These are phyloP conservation scores for Peromyscus eremicus DNA, from an alignment of 2,797 vertebrate genomes.

Conservation along the genomic window DNA sequence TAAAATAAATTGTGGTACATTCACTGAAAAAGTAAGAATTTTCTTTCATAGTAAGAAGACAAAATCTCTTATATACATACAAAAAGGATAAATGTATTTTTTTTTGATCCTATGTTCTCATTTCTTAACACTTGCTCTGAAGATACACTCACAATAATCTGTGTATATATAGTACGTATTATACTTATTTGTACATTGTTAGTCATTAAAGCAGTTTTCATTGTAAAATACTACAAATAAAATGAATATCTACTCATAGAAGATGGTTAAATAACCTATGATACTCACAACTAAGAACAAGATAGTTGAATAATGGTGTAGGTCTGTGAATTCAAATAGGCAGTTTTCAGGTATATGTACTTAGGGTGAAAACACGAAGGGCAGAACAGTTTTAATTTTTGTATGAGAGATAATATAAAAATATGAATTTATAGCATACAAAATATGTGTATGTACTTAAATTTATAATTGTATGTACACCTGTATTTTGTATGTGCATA, in stretches of 20 bases:
- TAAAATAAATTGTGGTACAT: background rate
- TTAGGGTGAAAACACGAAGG: background rate
- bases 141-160: background rate
- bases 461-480: background rate
- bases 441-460: background rate
- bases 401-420: background rate
- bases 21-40: conserved; percentile 1
- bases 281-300: background rate
- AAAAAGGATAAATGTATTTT: background rate
- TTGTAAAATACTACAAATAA: conserved; percentile 9
- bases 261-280: background rate
- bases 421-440: background rate
- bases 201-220: background rate
- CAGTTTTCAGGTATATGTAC: conserved; percentile 2
- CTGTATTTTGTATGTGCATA: background rate
- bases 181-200: background rate
- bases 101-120: background rate
- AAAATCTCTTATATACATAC: background rate
- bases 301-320: background rate
- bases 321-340: background rate
- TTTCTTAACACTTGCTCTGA: background rate
- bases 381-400: background rate
- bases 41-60: background rate
- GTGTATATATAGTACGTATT: too few relatives aligned
- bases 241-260: background rate